phyloP scores from a whole-genome alignment of 2,888 invertebrate genomes.

The Morpho achilles region DNA sequence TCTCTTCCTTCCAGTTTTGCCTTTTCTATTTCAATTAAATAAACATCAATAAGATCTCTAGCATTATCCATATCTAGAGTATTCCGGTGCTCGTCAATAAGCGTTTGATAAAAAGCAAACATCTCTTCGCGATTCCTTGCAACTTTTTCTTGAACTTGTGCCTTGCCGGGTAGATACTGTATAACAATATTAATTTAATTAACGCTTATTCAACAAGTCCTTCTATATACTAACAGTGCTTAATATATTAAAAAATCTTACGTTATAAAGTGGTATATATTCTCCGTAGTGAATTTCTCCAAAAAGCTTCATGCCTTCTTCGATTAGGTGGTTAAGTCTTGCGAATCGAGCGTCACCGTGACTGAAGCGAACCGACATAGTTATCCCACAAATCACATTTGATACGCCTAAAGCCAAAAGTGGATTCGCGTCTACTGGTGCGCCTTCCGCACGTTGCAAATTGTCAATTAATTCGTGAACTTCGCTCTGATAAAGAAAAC shows the following conservation, averaged over 20 bases:
- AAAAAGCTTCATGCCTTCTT: slow-evolving; percentile 94
- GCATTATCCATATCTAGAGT: slow-evolving; percentile 87
- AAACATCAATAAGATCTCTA: slow-evolving; percentile 92
- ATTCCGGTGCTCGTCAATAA: slow-evolving; percentile 88
- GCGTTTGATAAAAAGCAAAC: slow-evolving; percentile 89
- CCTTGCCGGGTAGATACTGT: slow-evolving; percentile 81
- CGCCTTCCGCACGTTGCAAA: slow-evolving; percentile 81
- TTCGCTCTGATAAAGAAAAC: slow-evolving; percentile 79
- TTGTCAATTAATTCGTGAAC: slow-evolving; percentile 86
- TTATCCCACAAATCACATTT: slow-evolving; percentile 93
- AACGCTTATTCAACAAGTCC: neutral
- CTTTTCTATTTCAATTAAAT: slow-evolving; percentile 90
- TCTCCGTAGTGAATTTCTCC: slow-evolving; percentile 90
- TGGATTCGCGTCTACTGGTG: slow-evolving; percentile 86
- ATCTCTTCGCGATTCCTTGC: slow-evolving; percentile 89
- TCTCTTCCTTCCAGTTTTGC: slow-evolving; percentile 88
- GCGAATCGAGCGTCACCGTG: slow-evolving; percentile 87
- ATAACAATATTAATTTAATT: slow-evolving; percentile 23
- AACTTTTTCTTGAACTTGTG: slow-evolving; percentile 80
- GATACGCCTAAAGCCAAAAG: slow-evolving; percentile 89
- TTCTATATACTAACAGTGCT: neutral
- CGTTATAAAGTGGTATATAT: slow-evolving; percentile 88
- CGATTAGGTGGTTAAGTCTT: slow-evolving; percentile 90
- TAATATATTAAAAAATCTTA: slow-evolving; percentile 32
- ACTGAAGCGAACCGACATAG: slow-evolving; percentile 92